These are phyloP conservation scores for Mormyrus hasselquistii DNA, from an alignment of 2,797 vertebrate species.

Conservation along the genomic window DNA sequence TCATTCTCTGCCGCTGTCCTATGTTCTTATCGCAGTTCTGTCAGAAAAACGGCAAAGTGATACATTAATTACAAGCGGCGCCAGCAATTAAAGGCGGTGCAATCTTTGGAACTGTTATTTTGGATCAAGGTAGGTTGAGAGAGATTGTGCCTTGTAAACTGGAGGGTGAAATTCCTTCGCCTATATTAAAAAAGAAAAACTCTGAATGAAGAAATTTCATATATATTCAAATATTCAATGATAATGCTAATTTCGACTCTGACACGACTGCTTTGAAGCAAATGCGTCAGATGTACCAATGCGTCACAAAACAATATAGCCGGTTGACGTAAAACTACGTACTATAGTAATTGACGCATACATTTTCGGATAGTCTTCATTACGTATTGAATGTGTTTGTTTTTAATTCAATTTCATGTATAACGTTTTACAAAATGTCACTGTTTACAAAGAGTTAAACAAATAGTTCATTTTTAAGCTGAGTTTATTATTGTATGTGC, in stretches of 20 bases:
- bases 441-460: background rate
- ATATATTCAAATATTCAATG: background rate
- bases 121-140: constrained; percentile 30
- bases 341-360: background rate
- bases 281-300: background rate
- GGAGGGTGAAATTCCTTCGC: background rate
- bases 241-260: background rate
- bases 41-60: constrained; percentile 36
- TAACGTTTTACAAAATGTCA: background rate
- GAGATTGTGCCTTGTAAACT: background rate
- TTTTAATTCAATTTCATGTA: background rate
- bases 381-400: background rate
- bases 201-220: background rate
- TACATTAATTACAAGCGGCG: constrained; percentile 52
- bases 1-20: background rate
- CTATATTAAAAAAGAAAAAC: background rate
- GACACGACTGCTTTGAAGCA: background rate
- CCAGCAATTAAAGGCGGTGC: constrained; percentile 53
- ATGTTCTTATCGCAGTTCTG: constrained; percentile 17
- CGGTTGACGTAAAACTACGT: background rate
- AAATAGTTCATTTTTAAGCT: background rate
- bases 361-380: background rate
- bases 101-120: constrained; percentile 31
- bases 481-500: background rate
- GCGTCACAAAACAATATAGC: background rate